Conservation (phyloP, 2,797 vertebrate species). For the Rhabdophis nuchalis region DNA sequence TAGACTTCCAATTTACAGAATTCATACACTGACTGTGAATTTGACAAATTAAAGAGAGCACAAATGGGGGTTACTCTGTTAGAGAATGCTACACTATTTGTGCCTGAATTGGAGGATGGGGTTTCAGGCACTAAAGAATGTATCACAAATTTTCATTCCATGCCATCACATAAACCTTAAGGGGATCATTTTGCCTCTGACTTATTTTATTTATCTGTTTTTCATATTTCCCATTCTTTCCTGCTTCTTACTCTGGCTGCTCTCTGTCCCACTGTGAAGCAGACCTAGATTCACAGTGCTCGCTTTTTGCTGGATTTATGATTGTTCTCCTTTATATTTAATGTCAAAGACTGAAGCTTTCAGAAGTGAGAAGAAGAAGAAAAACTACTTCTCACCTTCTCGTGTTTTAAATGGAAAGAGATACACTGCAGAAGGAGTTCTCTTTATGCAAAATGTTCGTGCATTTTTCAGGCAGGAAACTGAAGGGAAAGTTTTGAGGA, state of each 20-base stretch:
- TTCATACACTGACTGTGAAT: background rate
- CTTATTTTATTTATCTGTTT: background rate
- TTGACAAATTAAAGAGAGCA: background rate
- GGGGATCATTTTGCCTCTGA: background rate
- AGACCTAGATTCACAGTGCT: background rate
- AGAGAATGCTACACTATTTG: background rate
- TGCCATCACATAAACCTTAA: background rate
- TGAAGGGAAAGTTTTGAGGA: background rate
- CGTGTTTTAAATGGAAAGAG: background rate
- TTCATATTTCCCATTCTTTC: background rate
- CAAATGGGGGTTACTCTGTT: background rate
- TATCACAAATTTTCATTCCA: background rate
- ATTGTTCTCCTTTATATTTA: background rate
- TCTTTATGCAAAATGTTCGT: background rate
- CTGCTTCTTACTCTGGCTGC: background rate
- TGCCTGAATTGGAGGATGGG: background rate
- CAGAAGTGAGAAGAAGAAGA: background rate
- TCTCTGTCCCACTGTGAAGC: background rate
- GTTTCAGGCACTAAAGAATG: background rate
- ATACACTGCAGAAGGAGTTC: background rate
- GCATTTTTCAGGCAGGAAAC: background rate
- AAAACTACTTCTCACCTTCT: background rate
- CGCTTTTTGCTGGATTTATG: background rate
- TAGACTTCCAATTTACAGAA: background rate
- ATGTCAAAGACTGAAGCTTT: background rate